Evolutionary conservation across 2,113 vertebrate genomes (phyloP), one percentile per base, ranked within the genome.

Genomic region (Sturnus vulgaris): DNA sequence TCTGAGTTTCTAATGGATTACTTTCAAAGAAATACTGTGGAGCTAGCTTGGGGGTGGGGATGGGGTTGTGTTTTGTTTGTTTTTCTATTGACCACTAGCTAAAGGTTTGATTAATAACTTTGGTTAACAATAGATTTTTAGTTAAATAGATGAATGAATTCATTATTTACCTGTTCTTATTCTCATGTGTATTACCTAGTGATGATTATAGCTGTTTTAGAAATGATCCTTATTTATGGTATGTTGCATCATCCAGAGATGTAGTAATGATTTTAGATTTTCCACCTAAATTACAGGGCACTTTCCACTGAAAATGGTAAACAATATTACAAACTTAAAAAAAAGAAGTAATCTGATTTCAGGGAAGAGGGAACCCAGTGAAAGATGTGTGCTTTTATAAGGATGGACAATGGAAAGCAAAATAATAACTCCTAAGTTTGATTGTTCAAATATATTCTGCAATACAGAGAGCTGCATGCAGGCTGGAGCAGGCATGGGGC

Each of bases 361-460:
- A 96, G 98, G 98, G 98, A 98, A 98, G 98, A 98, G 97, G 98
- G 98, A 98, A 98, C 98, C 97, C 97, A 98, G 94, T 99, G 99
- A 99, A 99, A 99, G 98, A 99, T 99, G 98, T 98, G 98, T 98
- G 96, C 98, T 99, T 99, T 99, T 99, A 99, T 99, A 98, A 98
- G 98, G 98, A 98, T 96, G 97, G 99, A 99, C 99, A 99, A 99
- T 98, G 98, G 98, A 98, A 99, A 99, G 99, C 99, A 99, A 99
- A 99, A 99, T 99, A 99, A 99, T 99, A 99, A 98, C 98, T 98
- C 98, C 98, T 98, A 99, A 99, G 98, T 99, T 98, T 99, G 99
- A 99, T 99, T 99, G 98, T 98, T 99, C 98, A 98, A 99, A 99
- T 99, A 99, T 99, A 99, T 99, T 98, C 99, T 98, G 98, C 98